Evolutionary conservation across 2,113 vertebrate species (phyloP), one percentile per base, ranked within the genome.

Genomic region (Pteruthius melanotis): DNA sequence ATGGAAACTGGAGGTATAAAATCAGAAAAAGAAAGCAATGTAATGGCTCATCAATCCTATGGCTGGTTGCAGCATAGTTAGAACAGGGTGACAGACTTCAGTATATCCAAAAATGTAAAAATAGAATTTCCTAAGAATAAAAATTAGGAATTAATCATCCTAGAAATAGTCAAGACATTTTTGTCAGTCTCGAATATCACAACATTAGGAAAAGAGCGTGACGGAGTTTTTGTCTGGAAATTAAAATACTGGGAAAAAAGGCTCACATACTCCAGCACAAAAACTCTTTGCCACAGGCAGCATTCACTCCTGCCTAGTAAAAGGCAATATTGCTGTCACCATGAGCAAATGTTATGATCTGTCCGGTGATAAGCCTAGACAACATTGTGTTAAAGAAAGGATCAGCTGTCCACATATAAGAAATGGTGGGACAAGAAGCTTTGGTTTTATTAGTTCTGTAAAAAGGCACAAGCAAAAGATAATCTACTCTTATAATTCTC

Each of bases 171-270:
- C n/a, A 74, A 87, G 6, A 80, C 12, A 10, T 78, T 60, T 47
- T 64, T 39, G 18, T 90, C 72, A 70, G 16, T 64, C 45, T 93
- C 31, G n/a, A 84, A 47, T 27, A 72, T 74, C 27, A 72, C n/a
- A 66, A 53, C 20, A 65, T 80, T 45, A 74, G 49, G 53, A 74
- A 95, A 90, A 84, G 33, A 88, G 11, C 3, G 78, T 63, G 61
- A 83, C 30, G 85, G 54, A 84, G 10, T n/a, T 85, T 45, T 91
- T 87, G 16, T 86, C 82, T 90, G 59, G 50, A 96, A 93, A 93
- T 83, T 92, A 65, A 87, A 89, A 84, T 70, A 45, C 18, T 83
- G 66, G 13, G 4, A 15, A 37, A 93, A 92, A 85, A 74, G 28
- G 3, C 18, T 91, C 49, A 86, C 31, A 80, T 63, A 39, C 13